Percentiles rank a stretch among this genome's conserved stretches.
Conservation (phyloP, 1,140 invertebrate genomes). For the Zaprionus africanus region DNA sequence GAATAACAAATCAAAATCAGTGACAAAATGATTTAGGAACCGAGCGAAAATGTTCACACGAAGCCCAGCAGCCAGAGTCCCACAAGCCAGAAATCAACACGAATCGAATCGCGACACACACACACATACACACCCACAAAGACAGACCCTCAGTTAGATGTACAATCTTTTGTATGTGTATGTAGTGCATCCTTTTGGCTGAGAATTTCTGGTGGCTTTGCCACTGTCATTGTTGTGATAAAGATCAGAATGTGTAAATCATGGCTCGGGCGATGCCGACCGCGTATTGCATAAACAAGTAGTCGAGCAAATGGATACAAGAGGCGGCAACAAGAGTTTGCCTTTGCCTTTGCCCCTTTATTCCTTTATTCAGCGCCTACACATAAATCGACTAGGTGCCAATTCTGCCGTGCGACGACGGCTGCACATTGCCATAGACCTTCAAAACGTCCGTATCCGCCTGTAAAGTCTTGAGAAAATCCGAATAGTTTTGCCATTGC, state of each 20-base stretch:
- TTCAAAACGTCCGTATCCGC: slow-evolving; percentile 53
- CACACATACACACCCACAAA: slow-evolving; percentile 46
- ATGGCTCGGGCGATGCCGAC: slow-evolving; percentile 49
- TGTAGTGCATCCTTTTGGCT: slow-evolving; percentile 69
- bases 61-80: slow-evolving; percentile 45
- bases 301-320: slow-evolving; percentile 79
- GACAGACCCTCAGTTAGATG: slow-evolving; percentile 30
- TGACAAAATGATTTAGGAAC: slow-evolving; percentile 83
- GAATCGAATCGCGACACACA: slow-evolving; percentile 39
- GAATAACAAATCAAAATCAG: slow-evolving; percentile 82
- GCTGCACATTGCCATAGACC: slow-evolving; percentile 68
- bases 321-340: slow-evolving; percentile 35
- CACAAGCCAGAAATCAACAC: slow-evolving; percentile 37
- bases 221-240: slow-evolving; percentile 74
- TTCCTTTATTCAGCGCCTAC: slow-evolving; percentile 22
- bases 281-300: slow-evolving; percentile 74
- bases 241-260: slow-evolving; percentile 79
- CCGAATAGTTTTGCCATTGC: slow-evolving; percentile 33
- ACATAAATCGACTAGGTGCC: slow-evolving; percentile 31
- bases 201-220: slow-evolving; percentile 66
- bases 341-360: slow-evolving; percentile 27
- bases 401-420: slow-evolving; percentile 13
- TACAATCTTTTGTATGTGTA: slow-evolving; percentile 13
- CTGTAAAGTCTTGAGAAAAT: slow-evolving; percentile 44
- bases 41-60: slow-evolving; percentile 77